Conservation (phyloP, 2,888 invertebrate genomes). For the Myopa testacea region DNA sequence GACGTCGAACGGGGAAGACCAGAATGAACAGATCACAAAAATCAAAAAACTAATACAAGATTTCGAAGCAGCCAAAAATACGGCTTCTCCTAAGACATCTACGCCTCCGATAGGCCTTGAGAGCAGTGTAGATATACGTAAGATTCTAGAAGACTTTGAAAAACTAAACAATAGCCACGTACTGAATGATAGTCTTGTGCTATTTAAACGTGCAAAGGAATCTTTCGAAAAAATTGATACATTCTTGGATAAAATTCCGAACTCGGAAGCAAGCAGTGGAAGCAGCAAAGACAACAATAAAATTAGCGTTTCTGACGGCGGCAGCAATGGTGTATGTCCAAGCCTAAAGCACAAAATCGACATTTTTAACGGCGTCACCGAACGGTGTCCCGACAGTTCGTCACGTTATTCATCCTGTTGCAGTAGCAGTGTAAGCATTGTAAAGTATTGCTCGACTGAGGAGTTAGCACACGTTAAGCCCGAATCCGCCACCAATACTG, state of each 20-base stretch:
- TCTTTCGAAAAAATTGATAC: slow-evolving; percentile 53
- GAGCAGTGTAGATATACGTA: slow-evolving; percentile 48
- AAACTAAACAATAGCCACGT: slow-evolving; percentile 53
- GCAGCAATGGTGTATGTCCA: not conserved
- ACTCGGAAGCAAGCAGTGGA: slow-evolving; percentile 8
- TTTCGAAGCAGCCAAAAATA: slow-evolving; percentile 51
- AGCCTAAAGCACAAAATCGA: slow-evolving; percentile 52
- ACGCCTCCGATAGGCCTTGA: slow-evolving; percentile 31
- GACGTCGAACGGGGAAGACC: slow-evolving; percentile 22
- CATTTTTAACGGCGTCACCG: slow-evolving; percentile 51
- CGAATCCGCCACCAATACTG: not conserved
- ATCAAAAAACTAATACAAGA: slow-evolving; percentile 56
- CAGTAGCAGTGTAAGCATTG: slow-evolving; percentile 48
- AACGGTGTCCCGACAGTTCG: slow-evolving; percentile 39
- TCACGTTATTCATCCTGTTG: slow-evolving; percentile 54
- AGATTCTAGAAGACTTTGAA: slow-evolving; percentile 53
- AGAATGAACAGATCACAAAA: slow-evolving; percentile 44
- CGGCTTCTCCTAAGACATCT: slow-evolving; percentile 15
- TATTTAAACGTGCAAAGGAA: slow-evolving; percentile 55
- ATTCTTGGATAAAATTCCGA: slow-evolving; percentile 41
- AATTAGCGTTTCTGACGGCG: too few species aligned
- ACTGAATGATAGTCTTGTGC: slow-evolving; percentile 53
- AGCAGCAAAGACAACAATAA: not conserved
- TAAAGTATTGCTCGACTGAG: slow-evolving; percentile 26
- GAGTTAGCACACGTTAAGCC: slow-evolving; percentile 15